Percentiles rank a stretch among this genome's conserved stretches.
These are phyloP conservation scores for Donacobius atricapilla DNA, from an alignment of 2,113 vertebrate species.

Conservation along the genomic window DNA sequence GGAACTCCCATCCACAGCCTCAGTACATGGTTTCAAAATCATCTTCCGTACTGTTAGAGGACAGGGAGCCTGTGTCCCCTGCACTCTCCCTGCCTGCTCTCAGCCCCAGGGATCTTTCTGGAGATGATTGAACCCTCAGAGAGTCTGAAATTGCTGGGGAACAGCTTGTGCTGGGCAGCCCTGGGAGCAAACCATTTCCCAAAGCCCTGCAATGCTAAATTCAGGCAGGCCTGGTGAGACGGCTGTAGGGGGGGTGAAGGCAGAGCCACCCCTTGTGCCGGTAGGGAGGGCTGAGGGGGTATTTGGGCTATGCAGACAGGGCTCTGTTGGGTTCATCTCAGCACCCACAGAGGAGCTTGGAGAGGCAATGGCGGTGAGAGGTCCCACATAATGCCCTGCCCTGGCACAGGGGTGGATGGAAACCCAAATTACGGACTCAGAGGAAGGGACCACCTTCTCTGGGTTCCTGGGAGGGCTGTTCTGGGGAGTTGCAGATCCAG, in stretches of 20 bases:
- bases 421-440: neutral
- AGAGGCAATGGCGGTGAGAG: neutral
- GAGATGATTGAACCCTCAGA: neutral
- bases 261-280: rapidly evolving
- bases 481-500: neutral
- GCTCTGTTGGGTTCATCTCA: neutral
- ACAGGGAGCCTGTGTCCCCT: neutral
- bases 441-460: neutral
- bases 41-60: neutral
- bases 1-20: neutral
- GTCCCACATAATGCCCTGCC: neutral
- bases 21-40: neutral
- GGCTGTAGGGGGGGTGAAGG: neutral
- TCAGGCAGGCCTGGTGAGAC: neutral
- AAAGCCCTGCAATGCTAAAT: neutral
- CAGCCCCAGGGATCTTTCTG: neutral
- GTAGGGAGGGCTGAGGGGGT: neutral
- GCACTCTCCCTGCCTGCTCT: neutral
- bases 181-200: neutral
- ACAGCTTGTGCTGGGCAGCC: neutral
- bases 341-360: neutral
- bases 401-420: neutral
- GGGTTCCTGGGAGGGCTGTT: neutral
- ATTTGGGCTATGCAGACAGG: neutral
- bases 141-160: neutral